Conservation (phyloP, 1,140 invertebrate genomes). For the Andricus grossulariae region DNA sequence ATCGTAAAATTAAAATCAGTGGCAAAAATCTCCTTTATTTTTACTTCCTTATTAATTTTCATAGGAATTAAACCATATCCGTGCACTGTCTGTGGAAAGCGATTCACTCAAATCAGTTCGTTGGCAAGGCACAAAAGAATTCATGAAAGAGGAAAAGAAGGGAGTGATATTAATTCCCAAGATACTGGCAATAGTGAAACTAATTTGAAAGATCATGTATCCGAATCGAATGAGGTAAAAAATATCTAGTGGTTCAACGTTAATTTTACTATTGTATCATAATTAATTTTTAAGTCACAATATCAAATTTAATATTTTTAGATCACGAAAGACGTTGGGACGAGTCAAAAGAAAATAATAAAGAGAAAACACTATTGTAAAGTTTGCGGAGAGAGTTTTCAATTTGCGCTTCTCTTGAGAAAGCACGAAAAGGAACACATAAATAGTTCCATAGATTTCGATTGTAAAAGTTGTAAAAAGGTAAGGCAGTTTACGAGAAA, state of each 20-base stretch:
- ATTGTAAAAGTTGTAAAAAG: slow-evolving; percentile 52
- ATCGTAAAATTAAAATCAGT: too few species aligned
- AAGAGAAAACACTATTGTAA: slow-evolving; percentile 69
- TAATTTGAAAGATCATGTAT: background rate
- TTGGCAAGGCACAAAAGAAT: slow-evolving; percentile 67
- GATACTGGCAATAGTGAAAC: background rate
- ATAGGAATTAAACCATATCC: slow-evolving; percentile 72
- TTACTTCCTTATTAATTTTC: slow-evolving; percentile 32
- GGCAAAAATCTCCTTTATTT: too few species aligned
- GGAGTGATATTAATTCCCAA: slow-evolving; percentile 29
- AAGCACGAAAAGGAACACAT: slow-evolving; percentile 65
- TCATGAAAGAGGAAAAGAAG: slow-evolving; percentile 55
- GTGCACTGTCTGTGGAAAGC: slow-evolving; percentile 73
- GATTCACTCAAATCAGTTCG: slow-evolving; percentile 73
- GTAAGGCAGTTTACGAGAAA: slow-evolving; percentile 40
- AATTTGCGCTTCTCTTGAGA: slow-evolving; percentile 64
- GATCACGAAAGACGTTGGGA: slow-evolving; percentile 20
- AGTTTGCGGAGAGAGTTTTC: slow-evolving; percentile 71
- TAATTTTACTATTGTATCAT: slow-evolving; percentile 16
- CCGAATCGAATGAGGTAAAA: slow-evolving; percentile 29
- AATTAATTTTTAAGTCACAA: background rate
- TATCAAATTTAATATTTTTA: slow-evolving; percentile 30
- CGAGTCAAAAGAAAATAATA: slow-evolving; percentile 49
- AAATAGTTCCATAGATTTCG: slow-evolving; percentile 38
- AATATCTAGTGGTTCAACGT: slow-evolving; percentile 27